These are phyloP conservation scores for Drosophila kanapiae DNA, from an alignment of 1,140 invertebrate species.

Conservation along the genomic window DNA sequence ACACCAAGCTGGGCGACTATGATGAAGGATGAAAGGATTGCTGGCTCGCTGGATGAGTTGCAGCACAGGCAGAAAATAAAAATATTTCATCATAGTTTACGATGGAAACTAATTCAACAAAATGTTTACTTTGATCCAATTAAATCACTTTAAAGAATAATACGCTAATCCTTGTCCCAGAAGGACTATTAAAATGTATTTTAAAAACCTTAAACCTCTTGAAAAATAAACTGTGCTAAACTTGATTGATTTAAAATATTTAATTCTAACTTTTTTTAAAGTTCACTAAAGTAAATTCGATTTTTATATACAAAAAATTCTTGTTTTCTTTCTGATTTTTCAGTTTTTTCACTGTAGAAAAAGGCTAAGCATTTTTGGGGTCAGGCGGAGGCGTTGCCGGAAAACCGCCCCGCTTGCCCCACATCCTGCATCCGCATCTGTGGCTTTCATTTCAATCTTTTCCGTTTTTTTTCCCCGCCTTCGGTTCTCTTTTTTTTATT, in stretches of 20 bases:
- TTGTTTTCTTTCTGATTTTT: not conserved
- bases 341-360: not conserved
- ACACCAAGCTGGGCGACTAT: constrained; percentile 28
- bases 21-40: constrained; percentile 2
- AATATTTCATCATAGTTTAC: too few species aligned
- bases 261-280: too few species aligned
- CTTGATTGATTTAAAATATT: too few species aligned
- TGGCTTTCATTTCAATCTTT: constrained; percentile 43
- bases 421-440: constrained; percentile 41
- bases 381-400: constrained; percentile 45
- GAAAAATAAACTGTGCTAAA: too few species aligned
- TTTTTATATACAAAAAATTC: too few species aligned
- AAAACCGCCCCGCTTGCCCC: constrained; percentile 16
- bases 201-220: too few species aligned
- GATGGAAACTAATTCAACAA: not conserved
- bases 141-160: too few species aligned
- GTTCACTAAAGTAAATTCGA: too few species aligned
- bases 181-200: too few species aligned
- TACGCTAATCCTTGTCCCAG: too few species aligned
- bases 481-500: constrained; percentile 42
- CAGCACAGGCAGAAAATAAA: not conserved
- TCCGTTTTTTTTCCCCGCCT: constrained; percentile 6
- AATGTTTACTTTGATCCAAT: not conserved
- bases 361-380: constrained; percentile 58
- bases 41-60: not conserved